These are phyloP conservation scores for Mastacembelus armatus DNA, from an alignment of 2,797 vertebrate genomes.

Conservation along the genomic window DNA sequence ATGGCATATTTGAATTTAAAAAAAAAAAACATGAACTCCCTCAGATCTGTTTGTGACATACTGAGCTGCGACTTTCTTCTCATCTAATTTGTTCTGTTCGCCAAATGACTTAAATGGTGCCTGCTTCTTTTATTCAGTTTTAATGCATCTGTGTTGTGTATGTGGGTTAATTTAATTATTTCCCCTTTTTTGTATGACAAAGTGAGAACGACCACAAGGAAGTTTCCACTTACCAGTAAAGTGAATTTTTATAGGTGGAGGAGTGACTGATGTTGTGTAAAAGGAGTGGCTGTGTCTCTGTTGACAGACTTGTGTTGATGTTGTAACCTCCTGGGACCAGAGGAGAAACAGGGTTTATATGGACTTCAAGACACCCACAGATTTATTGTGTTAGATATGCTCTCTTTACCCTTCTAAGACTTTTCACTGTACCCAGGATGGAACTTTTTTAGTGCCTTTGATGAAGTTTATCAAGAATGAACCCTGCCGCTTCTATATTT, in stretches of 20 bases:
- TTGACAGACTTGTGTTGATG: conserved; percentile 73
- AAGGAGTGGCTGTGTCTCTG: conserved; percentile 64
- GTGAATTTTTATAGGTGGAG: conserved; percentile 69
- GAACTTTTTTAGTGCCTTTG: conserved; percentile 55
- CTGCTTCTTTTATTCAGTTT: conserved; percentile 60
- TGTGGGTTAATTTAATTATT: conserved; percentile 77
- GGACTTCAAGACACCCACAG: conserved; percentile 65
- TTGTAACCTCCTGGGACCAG: conserved; percentile 58
- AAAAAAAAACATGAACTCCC: conserved; percentile 27
- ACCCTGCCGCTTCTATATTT: conserved; percentile 16
- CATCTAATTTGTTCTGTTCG: conserved; percentile 63
- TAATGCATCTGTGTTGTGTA: conserved; percentile 60
- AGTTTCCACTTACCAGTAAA: conserved; percentile 83
- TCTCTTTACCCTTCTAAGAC: conserved; percentile 27
- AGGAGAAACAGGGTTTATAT: conserved; percentile 43
- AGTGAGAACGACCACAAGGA: conserved; percentile 79
- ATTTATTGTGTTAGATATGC: conserved; percentile 50
- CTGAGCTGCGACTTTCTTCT: conserved; percentile 66
- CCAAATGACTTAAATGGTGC: conserved; percentile 72
- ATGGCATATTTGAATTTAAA: conserved; percentile 11
- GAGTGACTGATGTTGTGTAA: conserved; percentile 77
- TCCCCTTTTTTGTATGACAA: conserved; percentile 73
- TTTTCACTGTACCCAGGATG: conserved; percentile 31
- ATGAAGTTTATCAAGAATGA: conserved; percentile 34
- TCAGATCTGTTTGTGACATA: conserved; percentile 43